A percentile compares a stretch with the other conserved stretches of the same genome.
Evolutionary conservation across 2,113 vertebrate species (phyloP).

Genomic region (Gymnobelideus leadbeateri): DNA sequence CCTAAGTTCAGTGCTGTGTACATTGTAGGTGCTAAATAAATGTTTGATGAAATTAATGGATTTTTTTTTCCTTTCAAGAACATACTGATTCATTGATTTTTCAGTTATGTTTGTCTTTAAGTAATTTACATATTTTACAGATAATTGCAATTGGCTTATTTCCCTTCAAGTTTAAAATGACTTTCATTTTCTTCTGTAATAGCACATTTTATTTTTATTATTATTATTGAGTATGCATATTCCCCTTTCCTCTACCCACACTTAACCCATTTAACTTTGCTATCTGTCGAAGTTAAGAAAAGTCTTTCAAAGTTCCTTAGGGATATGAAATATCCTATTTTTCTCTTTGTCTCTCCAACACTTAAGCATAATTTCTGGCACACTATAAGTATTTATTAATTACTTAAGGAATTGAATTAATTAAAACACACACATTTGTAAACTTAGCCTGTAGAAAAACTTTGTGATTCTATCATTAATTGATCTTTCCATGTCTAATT

Average conservation of each 20-base stretch:
- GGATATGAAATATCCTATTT: not conserved
- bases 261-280: not conserved
- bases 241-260: not conserved
- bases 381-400: not conserved
- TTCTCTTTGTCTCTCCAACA: too few species aligned
- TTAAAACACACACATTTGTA: not conserved
- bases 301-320: not conserved
- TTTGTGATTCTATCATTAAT: not conserved
- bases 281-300: not conserved
- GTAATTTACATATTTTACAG: not conserved
- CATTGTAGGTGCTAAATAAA: not conserved
- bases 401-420: not conserved
- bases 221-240: not conserved
- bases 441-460: not conserved
- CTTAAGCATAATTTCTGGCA: too few species aligned
- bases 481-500: conserved; percentile 20
- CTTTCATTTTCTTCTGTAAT: not conserved
- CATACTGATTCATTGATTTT: not conserved
- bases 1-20: too few species aligned
- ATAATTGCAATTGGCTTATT: not conserved
- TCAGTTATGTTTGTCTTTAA: not conserved
- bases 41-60: not conserved
- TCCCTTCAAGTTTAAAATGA: not conserved
- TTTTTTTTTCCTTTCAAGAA: not conserved
- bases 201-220: not conserved